Evolutionary conservation across 2,888 invertebrate genomes (phyloP).

Genomic region (Antheraea yamamai): DNA sequence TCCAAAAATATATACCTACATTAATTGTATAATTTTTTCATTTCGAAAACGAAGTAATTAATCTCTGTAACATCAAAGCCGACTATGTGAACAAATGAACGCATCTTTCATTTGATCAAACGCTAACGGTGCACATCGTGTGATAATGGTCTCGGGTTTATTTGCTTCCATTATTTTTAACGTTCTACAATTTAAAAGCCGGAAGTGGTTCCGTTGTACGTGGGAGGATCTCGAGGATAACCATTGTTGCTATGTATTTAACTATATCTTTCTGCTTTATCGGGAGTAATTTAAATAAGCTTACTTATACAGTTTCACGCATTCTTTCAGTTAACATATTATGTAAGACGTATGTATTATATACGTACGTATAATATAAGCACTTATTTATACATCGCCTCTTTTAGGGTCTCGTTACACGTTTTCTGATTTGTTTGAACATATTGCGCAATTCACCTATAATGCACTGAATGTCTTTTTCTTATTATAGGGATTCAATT

Average conservation of each 20-base stretch:
- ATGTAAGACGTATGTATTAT: not conserved
- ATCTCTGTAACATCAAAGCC: constrained; percentile 48
- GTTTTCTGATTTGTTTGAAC: not conserved
- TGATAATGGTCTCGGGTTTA: constrained; percentile 57
- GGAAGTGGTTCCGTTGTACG: constrained; percentile 70
- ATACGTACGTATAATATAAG: no score
- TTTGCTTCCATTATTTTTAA: constrained; percentile 61
- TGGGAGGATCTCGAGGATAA: constrained; percentile 57
- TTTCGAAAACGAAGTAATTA: constrained; percentile 47
- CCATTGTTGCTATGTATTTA: constrained; percentile 51
- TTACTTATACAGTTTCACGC: not conserved
- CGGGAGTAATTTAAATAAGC: constrained; percentile 11
- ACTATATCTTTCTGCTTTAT: constrained; percentile 22
- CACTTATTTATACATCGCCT: not conserved
- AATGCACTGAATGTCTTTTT: not conserved
- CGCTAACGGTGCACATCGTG: constrained; percentile 54
- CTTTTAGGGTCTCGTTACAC: not conserved
- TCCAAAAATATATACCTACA: constrained; percentile 24
- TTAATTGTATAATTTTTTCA: constrained; percentile 33
- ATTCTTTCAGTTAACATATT: not conserved
- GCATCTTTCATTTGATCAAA: constrained; percentile 49
- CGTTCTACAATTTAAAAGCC: constrained; percentile 63
- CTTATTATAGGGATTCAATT: not conserved
- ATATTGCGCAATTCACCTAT: not conserved
- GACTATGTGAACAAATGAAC: constrained; percentile 41